Base-by-base conservation (phyloP, 2,888 invertebrate species). In the Drosophila paranaensis region DNA sequence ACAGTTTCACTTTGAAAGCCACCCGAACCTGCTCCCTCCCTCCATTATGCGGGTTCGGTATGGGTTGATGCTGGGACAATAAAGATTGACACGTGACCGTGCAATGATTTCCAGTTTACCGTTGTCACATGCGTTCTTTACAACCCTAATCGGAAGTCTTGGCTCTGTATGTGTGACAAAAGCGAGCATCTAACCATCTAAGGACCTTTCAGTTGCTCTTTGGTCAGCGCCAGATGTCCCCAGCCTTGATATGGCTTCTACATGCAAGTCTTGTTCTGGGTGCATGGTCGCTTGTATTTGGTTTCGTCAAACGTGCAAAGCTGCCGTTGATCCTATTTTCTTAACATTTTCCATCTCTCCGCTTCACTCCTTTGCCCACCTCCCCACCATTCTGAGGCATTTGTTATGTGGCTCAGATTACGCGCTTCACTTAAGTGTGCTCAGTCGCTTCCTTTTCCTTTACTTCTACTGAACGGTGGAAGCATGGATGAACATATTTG, bases 1-100 rank as follows among this genome's bases (percentile, higher is more conserved):
- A 90, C 89, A 88, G 77, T 62, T 75, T 71, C 68, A 63, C 74
- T 67, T 71, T 60, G 56, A 51, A 16, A 60, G 43, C 72, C 54
- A 65, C 62, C 68, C 71, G 55, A 50, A 48, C 46, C 51, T 8
- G 40, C 53, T 48, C 46, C 27, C 45, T 10, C 37, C 53, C 35
- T 10, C 20, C 43, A 25, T 46, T 51, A 66, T 53, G 62, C 42
- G 46, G 25, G 45, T 46, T 9, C 30, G 20, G 27, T n/a, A 2
- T 16, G 39, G 33, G 16, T 11, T 39, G 60, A 25, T 39, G 30
- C 35, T 35, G 50, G 64, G 43, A 79, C 84, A 84, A 90, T 89
- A 88, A 76, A 88, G 91, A 91, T 90, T 90, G 91, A 89, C 91
- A 91, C 91, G 91, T 91, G 91, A 91, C 91, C 91, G 81, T 91